Conservation (phyloP, 1,140 invertebrate species). For the Aphaenogaster rudis region DNA sequence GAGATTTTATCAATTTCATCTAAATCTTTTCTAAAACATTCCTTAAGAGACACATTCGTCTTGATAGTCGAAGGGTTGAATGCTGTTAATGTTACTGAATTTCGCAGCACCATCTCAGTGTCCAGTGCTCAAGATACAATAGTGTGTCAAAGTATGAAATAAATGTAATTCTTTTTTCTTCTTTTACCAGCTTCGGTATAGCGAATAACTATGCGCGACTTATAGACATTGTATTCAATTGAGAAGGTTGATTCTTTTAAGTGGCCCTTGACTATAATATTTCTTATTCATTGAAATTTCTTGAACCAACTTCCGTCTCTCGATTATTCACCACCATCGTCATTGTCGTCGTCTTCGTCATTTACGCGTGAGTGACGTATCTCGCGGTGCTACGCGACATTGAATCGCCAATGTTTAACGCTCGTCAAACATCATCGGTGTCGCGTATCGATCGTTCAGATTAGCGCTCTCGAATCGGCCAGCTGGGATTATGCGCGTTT, state of each 20-base stretch:
- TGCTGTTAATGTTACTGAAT: neutral
- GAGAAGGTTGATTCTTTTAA: constrained; percentile 86
- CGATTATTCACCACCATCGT: constrained; percentile 67
- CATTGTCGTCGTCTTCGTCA: neutral
- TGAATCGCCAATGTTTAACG: constrained; percentile 19
- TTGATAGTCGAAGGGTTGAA: neutral
- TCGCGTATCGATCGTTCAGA: constrained; percentile 36
- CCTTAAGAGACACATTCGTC: neutral
- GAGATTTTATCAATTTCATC: neutral
- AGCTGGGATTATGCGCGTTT: constrained; percentile 34
- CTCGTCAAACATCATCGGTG: constrained; percentile 39
- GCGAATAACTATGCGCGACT: neutral
- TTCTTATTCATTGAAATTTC: constrained; percentile 86
- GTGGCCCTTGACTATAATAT: constrained; percentile 78
- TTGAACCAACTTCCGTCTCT: constrained; percentile 78
- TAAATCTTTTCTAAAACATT: neutral
- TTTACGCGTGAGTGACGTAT: constrained; percentile 27
- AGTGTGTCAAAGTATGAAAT: neutral
- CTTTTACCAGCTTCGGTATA: neutral
- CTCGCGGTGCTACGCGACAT: constrained; percentile 5
- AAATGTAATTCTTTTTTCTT: neutral
- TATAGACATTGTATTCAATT: constrained; percentile 83
- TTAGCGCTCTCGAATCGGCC: constrained; percentile 1
- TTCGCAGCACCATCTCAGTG: neutral
- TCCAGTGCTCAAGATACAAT: neutral